A percentile compares a stretch with the other conserved stretches of the same genome.
Conservation (phyloP, 2,113 vertebrate genomes). For the Macroglossus sobrinus region DNA sequence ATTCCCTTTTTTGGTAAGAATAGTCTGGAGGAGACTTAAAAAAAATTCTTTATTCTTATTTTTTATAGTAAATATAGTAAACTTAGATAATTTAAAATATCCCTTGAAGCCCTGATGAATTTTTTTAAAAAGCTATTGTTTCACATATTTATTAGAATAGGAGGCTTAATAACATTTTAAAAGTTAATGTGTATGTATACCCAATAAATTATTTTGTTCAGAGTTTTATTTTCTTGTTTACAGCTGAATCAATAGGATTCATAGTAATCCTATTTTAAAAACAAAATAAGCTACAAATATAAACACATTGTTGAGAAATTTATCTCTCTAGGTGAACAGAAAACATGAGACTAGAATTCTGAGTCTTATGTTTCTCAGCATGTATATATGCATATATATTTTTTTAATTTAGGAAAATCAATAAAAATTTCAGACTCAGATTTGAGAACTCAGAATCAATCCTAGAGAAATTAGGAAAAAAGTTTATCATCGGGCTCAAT, state of each 20-base stretch:
- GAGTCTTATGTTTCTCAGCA: neutral
- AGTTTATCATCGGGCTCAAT: neutral
- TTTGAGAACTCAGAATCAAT: neutral
- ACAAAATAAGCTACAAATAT: neutral
- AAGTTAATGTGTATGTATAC: neutral
- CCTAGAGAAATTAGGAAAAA: neutral
- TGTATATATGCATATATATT: neutral
- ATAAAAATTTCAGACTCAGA: neutral
- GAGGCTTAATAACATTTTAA: neutral
- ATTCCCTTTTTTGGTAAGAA: neutral
- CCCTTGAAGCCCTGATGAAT: neutral
- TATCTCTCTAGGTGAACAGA: neutral
- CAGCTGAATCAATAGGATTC: neutral
- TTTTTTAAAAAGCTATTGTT: neutral
- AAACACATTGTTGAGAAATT: neutral
- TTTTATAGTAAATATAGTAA: neutral
- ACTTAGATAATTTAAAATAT: neutral
- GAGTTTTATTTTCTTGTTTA: neutral
- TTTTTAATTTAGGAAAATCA: neutral
- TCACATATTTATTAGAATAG: neutral
- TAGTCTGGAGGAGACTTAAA: neutral
- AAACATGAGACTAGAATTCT: neutral
- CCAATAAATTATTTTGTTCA: neutral
- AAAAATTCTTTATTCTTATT: neutral
- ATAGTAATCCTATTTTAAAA: neutral